Conservation (phyloP, 1,140 invertebrate species). For the Macrosteles quadrilineatus region DNA sequence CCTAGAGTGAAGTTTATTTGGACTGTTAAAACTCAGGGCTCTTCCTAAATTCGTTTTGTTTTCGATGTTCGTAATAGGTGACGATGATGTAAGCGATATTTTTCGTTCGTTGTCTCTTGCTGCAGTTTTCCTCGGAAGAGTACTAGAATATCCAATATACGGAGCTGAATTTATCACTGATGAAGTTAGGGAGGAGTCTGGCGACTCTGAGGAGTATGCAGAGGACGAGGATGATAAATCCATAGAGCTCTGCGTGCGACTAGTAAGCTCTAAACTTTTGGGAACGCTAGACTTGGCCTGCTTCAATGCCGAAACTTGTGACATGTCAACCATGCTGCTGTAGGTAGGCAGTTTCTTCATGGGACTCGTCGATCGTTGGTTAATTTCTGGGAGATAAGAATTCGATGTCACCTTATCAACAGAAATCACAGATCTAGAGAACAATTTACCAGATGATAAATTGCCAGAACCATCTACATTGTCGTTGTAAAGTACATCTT, state of each 20-base stretch:
- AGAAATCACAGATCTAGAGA: slow-evolving; percentile 33
- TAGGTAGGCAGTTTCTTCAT: slow-evolving; percentile 36
- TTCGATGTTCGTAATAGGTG: neutral
- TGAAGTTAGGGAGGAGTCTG: slow-evolving; percentile 48
- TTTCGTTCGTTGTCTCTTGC: slow-evolving; percentile 5
- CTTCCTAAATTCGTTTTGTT: slow-evolving; percentile 29
- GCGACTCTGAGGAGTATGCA: slow-evolving; percentile 41
- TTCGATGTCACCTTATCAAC: slow-evolving; percentile 28
- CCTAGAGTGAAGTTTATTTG: slow-evolving; percentile 40
- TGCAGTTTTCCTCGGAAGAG: slow-evolving; percentile 39
- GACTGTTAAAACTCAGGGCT: slow-evolving; percentile 37
- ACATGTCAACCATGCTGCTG: slow-evolving; percentile 40
- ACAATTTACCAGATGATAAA: slow-evolving; percentile 21
- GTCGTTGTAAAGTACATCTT: slow-evolving; percentile 51
- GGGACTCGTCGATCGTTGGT: slow-evolving; percentile 8
- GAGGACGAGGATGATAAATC: slow-evolving; percentile 46
- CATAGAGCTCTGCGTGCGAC: slow-evolving; percentile 49
- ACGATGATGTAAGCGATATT: slow-evolving; percentile 14
- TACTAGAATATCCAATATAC: slow-evolving; percentile 36
- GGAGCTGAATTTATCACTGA: slow-evolving; percentile 41
- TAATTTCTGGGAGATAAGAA: slow-evolving; percentile 19
- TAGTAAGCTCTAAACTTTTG: slow-evolving; percentile 40
- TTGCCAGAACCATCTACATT: slow-evolving; percentile 7
- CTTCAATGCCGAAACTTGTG: neutral
- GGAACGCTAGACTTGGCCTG: slow-evolving; percentile 20